A percentile compares a stretch with the other conserved stretches of the same genome.
Conservation (phyloP, 1,140 invertebrate genomes). For the Drosophila insularis region DNA sequence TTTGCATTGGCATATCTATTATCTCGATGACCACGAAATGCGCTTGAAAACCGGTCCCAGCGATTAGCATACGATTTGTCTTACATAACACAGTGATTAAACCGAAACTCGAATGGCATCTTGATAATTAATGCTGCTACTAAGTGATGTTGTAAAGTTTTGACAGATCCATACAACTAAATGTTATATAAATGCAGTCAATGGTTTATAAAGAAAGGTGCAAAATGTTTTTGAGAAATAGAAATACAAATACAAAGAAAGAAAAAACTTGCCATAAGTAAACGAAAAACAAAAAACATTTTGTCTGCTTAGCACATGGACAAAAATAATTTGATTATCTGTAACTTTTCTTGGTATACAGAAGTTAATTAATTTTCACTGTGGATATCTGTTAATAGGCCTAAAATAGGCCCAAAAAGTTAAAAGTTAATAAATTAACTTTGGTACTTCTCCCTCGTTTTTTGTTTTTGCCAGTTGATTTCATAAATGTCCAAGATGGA, state of each 20-base stretch:
- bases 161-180: neutral
- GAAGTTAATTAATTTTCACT: no score
- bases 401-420: no score
- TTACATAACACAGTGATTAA: constrained; percentile 54
- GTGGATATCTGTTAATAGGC: no score
- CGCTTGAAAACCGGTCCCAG: constrained; percentile 55
- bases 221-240: neutral
- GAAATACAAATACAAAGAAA: neutral
- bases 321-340: no score
- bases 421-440: no score
- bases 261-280: no score
- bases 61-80: constrained; percentile 65
- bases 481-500: no score
- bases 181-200: constrained; percentile 17
- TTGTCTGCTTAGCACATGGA: no score
- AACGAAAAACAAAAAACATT: no score
- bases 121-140: constrained; percentile 36
- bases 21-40: constrained; percentile 37
- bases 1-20: constrained; percentile 58
- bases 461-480: no score
- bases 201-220: neutral
- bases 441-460: no score
- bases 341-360: no score
- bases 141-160: constrained; percentile 24
- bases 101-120: constrained; percentile 31